Evolutionary conservation across 2,113 vertebrate species (phyloP), one percentile per base, ranked within the genome.

Genomic region (Sminthopsis crassicaudata): DNA sequence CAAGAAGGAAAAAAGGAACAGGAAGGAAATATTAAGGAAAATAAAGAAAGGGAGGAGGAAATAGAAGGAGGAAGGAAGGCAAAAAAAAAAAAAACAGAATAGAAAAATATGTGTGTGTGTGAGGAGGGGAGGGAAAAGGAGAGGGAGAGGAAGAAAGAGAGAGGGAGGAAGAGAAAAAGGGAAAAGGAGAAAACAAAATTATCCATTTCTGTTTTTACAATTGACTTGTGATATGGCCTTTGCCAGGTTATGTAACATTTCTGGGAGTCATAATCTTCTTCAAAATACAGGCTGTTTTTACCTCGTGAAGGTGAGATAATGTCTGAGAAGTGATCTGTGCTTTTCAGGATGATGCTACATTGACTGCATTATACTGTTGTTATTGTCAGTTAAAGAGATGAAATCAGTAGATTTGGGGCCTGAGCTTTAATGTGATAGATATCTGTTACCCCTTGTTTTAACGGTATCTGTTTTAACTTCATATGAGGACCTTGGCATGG

Each of bases 201-300:
- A 67, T 12, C 19, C 14, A 42, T 7, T 84, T 6, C n/a, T 84
- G 19, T 84, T 84, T 19, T 52, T 55, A 93, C 4, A 55, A 30
- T 53, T 53, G 88, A 25, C 55, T 46, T 53, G 12, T 53, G n/a
- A 54, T 76, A 19, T 50, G 94, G 76, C 11, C 91, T 92, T 88
- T 26, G 55, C 25, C 89, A 93, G 46, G 53, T 60, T 93, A 90
- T 2, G 36, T 46, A n/a, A 90, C 55, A 93, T 92, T 92, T 93
- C 89, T 53, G 90, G 94, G 27, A 36, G 48, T 89, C 76, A 95
- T 53, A 93, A 90, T 19, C 90, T 89, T 53, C 22, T 53, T 91
- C 51, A 54, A 55, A 93, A 55, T 67, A 54, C 90, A 92, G 93
- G 6, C 25, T 42, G 19, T 54, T 93, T 91, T 94, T 93, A 51